Conservation (phyloP, 2,797 vertebrate genomes). For the Takifugu ocellatus region DNA sequence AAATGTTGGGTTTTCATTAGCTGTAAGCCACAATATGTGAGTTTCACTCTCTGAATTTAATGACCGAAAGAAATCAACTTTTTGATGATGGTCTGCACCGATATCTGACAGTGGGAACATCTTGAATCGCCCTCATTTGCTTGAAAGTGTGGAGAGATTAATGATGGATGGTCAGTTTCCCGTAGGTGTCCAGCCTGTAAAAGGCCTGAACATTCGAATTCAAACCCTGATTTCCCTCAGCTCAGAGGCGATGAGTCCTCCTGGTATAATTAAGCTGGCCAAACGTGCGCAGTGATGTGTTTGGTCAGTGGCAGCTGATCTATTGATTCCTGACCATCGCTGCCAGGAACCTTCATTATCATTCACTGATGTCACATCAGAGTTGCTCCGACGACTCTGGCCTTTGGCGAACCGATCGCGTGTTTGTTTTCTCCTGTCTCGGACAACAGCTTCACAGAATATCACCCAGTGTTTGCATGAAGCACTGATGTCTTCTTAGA, state of each 20-base stretch:
- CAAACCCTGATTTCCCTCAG: conserved; percentile 70
- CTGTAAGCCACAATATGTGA: too few species aligned
- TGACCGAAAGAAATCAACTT: too few species aligned
- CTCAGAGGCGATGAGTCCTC: conserved; percentile 62
- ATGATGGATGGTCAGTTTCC: not conserved
- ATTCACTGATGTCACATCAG: not conserved
- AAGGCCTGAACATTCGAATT: conserved; percentile 64
- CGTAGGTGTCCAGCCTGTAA: conserved; percentile 43
- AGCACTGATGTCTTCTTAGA: too few species aligned
- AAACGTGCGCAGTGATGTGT: conserved; percentile 48
- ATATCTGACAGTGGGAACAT: conserved; percentile 61
- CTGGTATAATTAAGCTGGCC: conserved; percentile 58
- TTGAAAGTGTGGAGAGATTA: conserved; percentile 28
- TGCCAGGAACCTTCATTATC: conserved; percentile 38
- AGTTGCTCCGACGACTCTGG: not conserved
- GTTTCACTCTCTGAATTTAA: too few species aligned
- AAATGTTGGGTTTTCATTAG: too few species aligned
- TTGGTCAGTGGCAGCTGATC: conserved; percentile 59
- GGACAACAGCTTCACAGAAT: too few species aligned
- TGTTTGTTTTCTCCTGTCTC: too few species aligned
- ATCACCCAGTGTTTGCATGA: too few species aligned
- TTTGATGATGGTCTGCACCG: not conserved
- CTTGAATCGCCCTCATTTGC: conserved; percentile 36
- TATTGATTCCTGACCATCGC: conserved; percentile 59
- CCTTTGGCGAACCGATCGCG: too few species aligned